phyloP scores from a whole-genome alignment of 2,797 vertebrate species.

The Periophthalmus magnuspinnatus region DNA sequence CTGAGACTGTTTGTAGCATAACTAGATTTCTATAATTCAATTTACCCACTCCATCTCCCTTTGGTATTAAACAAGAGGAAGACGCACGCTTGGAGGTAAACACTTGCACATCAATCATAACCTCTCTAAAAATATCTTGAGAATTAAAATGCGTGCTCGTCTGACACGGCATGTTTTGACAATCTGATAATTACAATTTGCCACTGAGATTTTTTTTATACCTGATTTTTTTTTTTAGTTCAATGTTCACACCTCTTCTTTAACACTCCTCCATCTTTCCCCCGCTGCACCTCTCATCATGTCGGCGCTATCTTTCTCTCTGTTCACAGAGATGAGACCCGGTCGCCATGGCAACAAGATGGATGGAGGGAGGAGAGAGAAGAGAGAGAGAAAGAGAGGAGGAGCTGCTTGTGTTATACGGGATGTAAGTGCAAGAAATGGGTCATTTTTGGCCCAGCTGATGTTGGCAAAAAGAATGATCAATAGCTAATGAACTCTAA shows the following conservation, averaged over 20 bases:
- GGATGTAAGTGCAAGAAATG: conserved; percentile 69
- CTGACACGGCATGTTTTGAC: conserved; percentile 59
- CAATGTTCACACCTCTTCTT: conserved; percentile 21
- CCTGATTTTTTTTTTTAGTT: conserved; percentile 29
- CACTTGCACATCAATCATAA: conserved; percentile 51
- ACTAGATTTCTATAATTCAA: conserved; percentile 73
- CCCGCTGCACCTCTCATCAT: conserved; percentile 43
- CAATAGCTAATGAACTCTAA: conserved; percentile 58
- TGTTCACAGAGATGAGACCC: conserved; percentile 74
- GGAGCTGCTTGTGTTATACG: conserved; percentile 48
- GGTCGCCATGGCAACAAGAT: conserved; percentile 82
- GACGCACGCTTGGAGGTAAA: conserved; percentile 68
- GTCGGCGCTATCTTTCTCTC: conserved; percentile 50
- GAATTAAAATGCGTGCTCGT: conserved; percentile 50
- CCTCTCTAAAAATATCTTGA: conserved; percentile 67
- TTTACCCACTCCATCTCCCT: conserved; percentile 49
- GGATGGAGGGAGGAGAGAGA: conserved; percentile 49
- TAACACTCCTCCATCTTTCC: conserved; percentile 48
- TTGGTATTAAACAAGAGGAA: conserved; percentile 54
- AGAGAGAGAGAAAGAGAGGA: conserved; percentile 18
- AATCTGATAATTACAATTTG: neutral
- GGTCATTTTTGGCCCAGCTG: conserved; percentile 65
- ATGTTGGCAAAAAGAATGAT: conserved; percentile 49
- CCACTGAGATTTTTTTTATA: neutral
- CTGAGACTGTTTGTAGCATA: conserved; percentile 69